Base-by-base conservation (phyloP, 2,113 vertebrate genomes). In the Trichomycterus rosablanca region DNA sequence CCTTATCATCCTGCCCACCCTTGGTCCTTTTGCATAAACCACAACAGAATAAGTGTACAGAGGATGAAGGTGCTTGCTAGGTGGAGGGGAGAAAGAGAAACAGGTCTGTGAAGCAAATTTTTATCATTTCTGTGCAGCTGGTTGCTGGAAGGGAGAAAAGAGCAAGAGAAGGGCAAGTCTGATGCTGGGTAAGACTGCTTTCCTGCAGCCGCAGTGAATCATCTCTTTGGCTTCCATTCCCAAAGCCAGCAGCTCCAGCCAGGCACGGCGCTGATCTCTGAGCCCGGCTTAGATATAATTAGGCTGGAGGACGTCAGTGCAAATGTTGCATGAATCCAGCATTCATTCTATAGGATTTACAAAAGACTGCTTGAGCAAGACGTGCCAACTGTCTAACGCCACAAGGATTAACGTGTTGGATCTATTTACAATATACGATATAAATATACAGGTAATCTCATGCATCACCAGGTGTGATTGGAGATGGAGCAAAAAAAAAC, bases 191-290 rank as follows among this genome's bases (percentile, higher is more conserved):
- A 37, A 43, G 50, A 55, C 42, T 37, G 45, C 30, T 68, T 64
- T 32, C 66, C 46, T 65, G n/a, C 54, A 65, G 62, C 50, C 45
- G 2, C 51, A 55, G 66, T 75, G 64, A 72, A 59, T 75, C 62
- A 66, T 69, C 62, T 58, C 20, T 26, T 50, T 52, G 49, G 52
- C 62, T 72, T 72, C 69, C 69, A 55, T 63, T 26, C 37, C 46
- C 46, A 14, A 22, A 59, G 39, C 37, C 43, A 59, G 48, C 49
- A 30, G 16, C 49, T 39, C 22, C 28, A 52, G 62, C 32, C 20
- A 16, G 42, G 51, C 51, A 43, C 34, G 24, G 52, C 20, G 39
- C 40, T 19, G 42, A 19, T 32, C 62, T 55, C 24, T 23, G 28
- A 59, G 14, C 20, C 44, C 20, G 14, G 24, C 66, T 50, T 32